phyloP scores from a whole-genome alignment of 2,113 vertebrate species.

The Sakesphorus luctuosus region DNA sequence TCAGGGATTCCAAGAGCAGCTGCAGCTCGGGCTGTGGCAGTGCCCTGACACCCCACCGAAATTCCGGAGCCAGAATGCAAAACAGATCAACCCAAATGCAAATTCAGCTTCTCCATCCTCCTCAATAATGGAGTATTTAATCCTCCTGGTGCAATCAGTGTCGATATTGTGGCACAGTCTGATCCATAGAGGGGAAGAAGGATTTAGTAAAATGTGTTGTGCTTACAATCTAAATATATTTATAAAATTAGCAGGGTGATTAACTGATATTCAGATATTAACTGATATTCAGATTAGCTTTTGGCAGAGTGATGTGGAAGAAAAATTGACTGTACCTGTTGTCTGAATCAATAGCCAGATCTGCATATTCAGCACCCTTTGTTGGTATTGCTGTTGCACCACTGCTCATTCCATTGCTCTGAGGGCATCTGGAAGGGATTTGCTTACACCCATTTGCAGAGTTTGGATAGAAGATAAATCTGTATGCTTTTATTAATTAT shows the following conservation, averaged over 20 bases:
- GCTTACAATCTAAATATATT: background rate
- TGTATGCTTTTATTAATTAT: background rate
- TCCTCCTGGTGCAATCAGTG: background rate
- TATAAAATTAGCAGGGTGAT: background rate
- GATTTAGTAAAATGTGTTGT: background rate
- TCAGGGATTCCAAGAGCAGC: background rate
- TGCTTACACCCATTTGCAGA: background rate
- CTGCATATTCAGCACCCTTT: background rate
- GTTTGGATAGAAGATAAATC: background rate
- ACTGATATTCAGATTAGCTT: background rate
- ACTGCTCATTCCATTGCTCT: background rate
- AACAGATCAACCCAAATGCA: background rate
- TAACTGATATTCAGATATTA: background rate
- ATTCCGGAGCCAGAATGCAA: background rate
- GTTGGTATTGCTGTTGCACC: background rate
- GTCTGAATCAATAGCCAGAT: background rate
- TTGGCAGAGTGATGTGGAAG: background rate
- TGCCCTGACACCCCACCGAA: background rate
- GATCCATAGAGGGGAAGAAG: background rate
- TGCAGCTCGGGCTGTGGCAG: background rate
- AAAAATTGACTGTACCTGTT: background rate
- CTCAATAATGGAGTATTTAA: background rate
- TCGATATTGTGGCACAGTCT: background rate
- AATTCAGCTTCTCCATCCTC: background rate
- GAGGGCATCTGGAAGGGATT: background rate